Evolutionary conservation across 2,888 invertebrate genomes (phyloP), one percentile per base, ranked within the genome.

Genomic region (Phalangium opilio): DNA sequence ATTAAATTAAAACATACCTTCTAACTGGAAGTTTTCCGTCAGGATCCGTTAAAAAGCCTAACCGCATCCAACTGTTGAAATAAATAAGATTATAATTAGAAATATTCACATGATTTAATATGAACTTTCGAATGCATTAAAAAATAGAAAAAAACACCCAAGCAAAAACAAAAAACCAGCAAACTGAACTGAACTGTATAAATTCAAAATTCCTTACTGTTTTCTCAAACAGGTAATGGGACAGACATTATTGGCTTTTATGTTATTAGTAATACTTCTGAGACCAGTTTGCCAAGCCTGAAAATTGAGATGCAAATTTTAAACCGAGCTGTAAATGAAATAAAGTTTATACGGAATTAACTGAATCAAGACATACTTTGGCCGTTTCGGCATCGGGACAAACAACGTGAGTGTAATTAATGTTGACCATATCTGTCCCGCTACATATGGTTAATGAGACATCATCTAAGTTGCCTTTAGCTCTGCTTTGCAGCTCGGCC

Each of bases 201-300:
- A n/a, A n/a, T n/a, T n/a, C n/a, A n/a, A n/a, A n/a, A n/a, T n/a
- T 56, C 84, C 91, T 79, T 77, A 98, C 96, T 98, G 96, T 75
- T 98, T 99, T 81, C 86, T 89, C 54, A 99, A 76, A 69, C 83
- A 89, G 49, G 83, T 93, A 67, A 83, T 78, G 20, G 90, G 87
- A 68, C 96, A 98, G 57, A 90, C 83, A 71, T 96, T 96, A 71
- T 81, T 85, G 64, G 83, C 83, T 75, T 93, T 95, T 72, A 83
- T 87, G 73, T 91, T 95, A 73, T 95, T 91, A 51, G 93, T 89
- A 63, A 96, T 79, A 60, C 73, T 73, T 59, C 93, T 79, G 53
- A 98, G 75, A 51, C 81, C 79, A 63, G 80, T 78, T 72, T 91
- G 85, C 96, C 96, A 98, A 60, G 75, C 77, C 93, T 95, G 77